phyloP scores from a whole-genome alignment of 2,113 vertebrate genomes.

The Dipodomys stephensi region DNA sequence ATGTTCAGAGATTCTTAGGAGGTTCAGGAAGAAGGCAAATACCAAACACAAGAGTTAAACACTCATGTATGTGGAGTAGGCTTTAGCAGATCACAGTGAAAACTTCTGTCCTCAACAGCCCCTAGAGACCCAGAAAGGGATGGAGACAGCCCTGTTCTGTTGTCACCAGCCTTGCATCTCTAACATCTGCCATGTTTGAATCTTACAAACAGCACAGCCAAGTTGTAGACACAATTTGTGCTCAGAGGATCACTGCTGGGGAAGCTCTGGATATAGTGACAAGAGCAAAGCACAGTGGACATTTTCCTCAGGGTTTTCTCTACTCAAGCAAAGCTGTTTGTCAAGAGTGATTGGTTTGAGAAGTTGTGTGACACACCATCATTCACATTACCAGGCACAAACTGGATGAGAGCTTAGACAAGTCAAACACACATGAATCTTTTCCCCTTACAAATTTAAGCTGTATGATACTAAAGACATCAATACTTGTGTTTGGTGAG shows the following conservation, averaged over 20 bases:
- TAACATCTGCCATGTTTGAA: slow-evolving; percentile 22
- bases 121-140: background rate
- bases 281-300: background rate
- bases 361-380: slow-evolving; percentile 24
- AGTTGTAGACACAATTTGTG: slow-evolving; percentile 11
- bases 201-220: background rate
- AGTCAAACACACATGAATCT: slow-evolving; percentile 54
- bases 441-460: slow-evolving; percentile 50
- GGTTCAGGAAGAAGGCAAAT: slow-evolving; percentile 38
- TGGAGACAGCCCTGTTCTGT: background rate
- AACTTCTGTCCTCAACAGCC: background rate
- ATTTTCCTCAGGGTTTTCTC: background rate
- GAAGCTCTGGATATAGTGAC: background rate
- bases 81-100: slow-evolving; percentile 44
- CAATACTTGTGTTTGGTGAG: slow-evolving; percentile 52
- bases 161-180: slow-evolving; percentile 35
- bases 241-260: background rate
- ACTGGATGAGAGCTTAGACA: slow-evolving; percentile 59
- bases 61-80: background rate
- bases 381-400: slow-evolving; percentile 66
- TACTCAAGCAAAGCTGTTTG: slow-evolving; percentile 41
- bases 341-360: slow-evolving; percentile 61
- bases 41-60: slow-evolving; percentile 29
- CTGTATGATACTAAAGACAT: slow-evolving; percentile 57
- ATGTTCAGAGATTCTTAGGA: background rate